A percentile compares a stretch with the other conserved stretches of the same genome.
phyloP scores from a whole-genome alignment of 2,113 vertebrate species.

The Zosterops hypoxanthus region DNA sequence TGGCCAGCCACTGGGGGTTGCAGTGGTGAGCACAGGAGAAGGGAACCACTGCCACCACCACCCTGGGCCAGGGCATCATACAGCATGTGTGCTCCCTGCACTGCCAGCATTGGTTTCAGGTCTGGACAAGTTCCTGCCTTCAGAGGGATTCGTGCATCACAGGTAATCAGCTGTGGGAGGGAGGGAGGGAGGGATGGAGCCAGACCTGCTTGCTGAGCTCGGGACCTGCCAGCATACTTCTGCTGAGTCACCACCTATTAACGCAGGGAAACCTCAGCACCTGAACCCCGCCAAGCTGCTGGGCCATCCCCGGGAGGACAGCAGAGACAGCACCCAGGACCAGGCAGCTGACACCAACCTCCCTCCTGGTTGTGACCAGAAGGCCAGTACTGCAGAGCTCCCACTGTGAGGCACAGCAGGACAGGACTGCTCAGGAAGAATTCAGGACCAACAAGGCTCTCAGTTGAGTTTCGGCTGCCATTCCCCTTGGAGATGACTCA shows the following conservation, averaged over 20 bases:
- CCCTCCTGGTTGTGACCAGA: neutral
- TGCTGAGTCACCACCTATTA: constrained; percentile 70
- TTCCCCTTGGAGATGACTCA: constrained; percentile 34
- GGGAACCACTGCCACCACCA: neutral
- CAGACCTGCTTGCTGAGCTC: constrained; percentile 69
- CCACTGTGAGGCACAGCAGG: neutral
- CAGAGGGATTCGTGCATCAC: constrained; percentile 40
- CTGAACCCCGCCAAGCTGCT: neutral
- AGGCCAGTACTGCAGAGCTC: neutral
- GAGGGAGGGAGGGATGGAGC: constrained; percentile 61
- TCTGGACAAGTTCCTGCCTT: constrained; percentile 47
- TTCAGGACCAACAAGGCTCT: neutral
- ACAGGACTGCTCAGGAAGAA: neutral
- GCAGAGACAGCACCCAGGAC: neutral
- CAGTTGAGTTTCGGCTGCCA: neutral
- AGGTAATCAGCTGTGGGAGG: constrained; percentile 60
- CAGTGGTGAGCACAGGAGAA: rapidly evolving
- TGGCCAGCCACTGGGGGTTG: rapidly evolving
- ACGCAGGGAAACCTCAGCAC: constrained; percentile 60
- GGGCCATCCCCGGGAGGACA: neutral
- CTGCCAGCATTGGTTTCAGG: constrained; percentile 6
- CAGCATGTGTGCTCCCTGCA: neutral
- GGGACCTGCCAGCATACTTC: constrained; percentile 18
- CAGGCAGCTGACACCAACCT: neutral
- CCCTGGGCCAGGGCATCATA: neutral